These are phyloP conservation scores for Agelaius phoeniceus DNA, from an alignment of 2,113 vertebrate species.

Conservation along the genomic window DNA sequence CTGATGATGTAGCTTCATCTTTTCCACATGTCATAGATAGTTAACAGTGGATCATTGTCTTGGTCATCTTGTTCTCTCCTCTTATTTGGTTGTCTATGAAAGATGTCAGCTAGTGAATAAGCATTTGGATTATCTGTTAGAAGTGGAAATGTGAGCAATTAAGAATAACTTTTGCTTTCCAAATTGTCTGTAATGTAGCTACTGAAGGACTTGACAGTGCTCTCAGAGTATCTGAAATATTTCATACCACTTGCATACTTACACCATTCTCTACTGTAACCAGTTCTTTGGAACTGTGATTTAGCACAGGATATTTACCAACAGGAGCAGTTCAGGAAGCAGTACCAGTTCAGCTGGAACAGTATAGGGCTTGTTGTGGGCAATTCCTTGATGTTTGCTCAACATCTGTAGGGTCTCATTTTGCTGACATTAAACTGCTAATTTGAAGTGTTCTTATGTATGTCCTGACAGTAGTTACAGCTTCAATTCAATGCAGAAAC, in stretches of 20 bases:
- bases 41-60: background rate
- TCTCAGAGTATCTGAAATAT: background rate
- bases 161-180: background rate
- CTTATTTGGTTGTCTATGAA: background rate
- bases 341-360: background rate
- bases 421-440: background rate
- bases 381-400: background rate
- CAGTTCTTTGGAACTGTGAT: background rate
- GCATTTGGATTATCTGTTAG: background rate
- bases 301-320: background rate
- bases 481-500: background rate
- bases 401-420: background rate
- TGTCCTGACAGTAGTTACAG: background rate
- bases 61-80: background rate
- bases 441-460: background rate
- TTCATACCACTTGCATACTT: background rate
- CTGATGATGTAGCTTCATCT: background rate
- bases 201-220: background rate
- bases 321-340: background rate
- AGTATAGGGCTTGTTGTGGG: background rate
- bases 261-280: background rate
- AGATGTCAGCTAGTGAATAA: background rate
- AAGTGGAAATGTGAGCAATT: background rate
- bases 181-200: background rate
- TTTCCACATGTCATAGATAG: fast-evolving